These are phyloP conservation scores for Lathamus discolor DNA, from an alignment of 2,113 vertebrate genomes.

Conservation along the genomic window DNA sequence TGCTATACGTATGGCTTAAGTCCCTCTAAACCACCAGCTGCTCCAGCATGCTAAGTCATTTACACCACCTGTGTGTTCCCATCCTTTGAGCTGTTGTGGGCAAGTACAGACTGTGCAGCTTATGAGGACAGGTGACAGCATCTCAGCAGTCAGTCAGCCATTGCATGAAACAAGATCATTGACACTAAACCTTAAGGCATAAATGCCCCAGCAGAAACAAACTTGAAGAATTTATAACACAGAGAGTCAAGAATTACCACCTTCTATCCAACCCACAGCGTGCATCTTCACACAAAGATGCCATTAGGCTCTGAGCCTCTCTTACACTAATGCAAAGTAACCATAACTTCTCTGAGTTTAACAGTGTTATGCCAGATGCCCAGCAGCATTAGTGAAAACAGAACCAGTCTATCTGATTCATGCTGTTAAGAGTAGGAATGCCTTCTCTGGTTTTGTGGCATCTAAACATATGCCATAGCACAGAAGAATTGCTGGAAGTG, in stretches of 20 bases:
- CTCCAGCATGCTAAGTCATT: background rate
- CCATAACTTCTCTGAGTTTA: background rate
- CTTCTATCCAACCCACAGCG: background rate
- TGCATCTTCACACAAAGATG: background rate
- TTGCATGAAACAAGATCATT: background rate
- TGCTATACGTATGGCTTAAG: background rate
- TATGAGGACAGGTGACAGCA: background rate
- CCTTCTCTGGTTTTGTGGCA: background rate
- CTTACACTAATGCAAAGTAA: background rate
- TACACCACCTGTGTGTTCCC: background rate
- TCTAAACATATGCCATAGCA: background rate
- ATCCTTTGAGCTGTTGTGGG: background rate
- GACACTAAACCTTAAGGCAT: background rate
- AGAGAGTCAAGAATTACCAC: background rate
- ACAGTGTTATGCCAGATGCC: background rate
- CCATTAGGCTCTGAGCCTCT: background rate
- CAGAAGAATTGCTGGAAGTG: background rate
- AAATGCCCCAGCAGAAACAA: background rate
- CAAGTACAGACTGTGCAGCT: background rate
- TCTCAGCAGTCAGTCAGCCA: background rate
- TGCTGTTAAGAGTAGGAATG: background rate
- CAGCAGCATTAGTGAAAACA: background rate
- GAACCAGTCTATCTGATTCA: background rate
- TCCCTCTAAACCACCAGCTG: background rate
- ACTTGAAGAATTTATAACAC: background rate